These are phyloP conservation scores for Egretta garzetta DNA, from an alignment of 2,113 vertebrate genomes.

Conservation along the genomic window DNA sequence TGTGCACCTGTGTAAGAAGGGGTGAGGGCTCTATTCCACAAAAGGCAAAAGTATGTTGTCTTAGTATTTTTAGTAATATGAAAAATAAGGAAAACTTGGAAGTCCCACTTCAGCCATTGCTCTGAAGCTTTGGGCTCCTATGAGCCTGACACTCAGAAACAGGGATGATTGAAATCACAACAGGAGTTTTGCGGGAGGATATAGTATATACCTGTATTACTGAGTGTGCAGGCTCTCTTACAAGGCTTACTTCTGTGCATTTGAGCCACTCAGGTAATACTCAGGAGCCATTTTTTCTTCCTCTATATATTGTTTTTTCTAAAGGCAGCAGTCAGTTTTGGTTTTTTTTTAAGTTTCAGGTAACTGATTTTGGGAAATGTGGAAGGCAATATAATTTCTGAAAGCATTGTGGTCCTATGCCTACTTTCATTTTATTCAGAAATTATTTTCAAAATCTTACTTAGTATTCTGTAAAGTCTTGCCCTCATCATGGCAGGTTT, in stretches of 20 bases:
- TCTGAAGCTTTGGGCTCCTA: not conserved
- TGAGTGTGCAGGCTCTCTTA: not conserved
- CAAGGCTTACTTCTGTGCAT: not conserved
- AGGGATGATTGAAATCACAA: not conserved
- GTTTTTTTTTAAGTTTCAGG: not conserved
- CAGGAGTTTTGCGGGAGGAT: not conserved
- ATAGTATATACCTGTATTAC: not conserved
- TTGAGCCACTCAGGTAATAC: not conserved
- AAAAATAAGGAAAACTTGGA: not conserved
- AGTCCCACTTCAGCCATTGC: not conserved
- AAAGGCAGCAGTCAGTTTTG: accelerated
- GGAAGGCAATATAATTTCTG: not conserved
- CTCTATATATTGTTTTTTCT: not conserved
- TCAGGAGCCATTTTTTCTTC: not conserved
- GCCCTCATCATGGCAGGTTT: not conserved
- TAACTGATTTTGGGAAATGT: not conserved
- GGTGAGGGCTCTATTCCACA: not conserved
- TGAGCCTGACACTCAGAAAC: not conserved
- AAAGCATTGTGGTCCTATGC: not conserved
- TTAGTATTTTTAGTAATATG: not conserved
- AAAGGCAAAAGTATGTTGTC: not conserved
- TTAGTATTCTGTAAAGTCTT: not conserved
- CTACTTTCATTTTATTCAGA: not conserved
- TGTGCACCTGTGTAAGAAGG: not conserved
- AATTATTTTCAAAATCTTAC: not conserved